Conservation (phyloP, 1,140 invertebrate genomes). For the Parasteatoda tepidariorum region DNA sequence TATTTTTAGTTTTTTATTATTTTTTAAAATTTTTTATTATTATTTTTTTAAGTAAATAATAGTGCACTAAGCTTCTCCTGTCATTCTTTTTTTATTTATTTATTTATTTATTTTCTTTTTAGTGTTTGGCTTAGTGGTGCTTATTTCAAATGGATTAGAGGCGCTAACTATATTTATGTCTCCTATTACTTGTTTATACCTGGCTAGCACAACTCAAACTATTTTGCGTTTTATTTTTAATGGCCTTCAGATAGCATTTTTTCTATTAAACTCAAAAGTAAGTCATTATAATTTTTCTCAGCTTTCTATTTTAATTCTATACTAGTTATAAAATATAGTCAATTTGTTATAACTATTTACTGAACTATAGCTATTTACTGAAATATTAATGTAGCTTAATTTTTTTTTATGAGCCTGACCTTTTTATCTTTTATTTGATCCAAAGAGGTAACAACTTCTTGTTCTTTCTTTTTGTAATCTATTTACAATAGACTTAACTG, state of each 20-base stretch:
- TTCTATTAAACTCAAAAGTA: neutral
- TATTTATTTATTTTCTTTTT: neutral
- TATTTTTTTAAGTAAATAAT: no score
- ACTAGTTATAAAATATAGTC: neutral
- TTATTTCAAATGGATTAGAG: neutral
- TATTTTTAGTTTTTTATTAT: no score
- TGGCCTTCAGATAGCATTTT: neutral
- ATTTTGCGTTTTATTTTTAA: conserved; percentile 3
- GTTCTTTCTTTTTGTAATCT: no score
- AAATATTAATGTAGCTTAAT: neutral
- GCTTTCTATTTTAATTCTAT: neutral
- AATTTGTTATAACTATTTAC: neutral
- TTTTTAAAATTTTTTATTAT: no score
- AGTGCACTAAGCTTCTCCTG: no score
- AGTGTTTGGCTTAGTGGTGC: neutral
- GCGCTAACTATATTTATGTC: neutral
- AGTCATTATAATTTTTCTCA: neutral
- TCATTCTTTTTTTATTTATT: no score
- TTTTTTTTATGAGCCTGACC: no score
- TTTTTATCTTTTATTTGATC: no score
- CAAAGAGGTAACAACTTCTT: no score
- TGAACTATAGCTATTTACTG: neutral
- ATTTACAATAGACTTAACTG: no score
- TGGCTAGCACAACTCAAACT: neutral
- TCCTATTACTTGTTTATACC: neutral